These are phyloP conservation scores for Oceanodroma tethys DNA, from an alignment of 2,113 vertebrate genomes.

Conservation along the genomic window DNA sequence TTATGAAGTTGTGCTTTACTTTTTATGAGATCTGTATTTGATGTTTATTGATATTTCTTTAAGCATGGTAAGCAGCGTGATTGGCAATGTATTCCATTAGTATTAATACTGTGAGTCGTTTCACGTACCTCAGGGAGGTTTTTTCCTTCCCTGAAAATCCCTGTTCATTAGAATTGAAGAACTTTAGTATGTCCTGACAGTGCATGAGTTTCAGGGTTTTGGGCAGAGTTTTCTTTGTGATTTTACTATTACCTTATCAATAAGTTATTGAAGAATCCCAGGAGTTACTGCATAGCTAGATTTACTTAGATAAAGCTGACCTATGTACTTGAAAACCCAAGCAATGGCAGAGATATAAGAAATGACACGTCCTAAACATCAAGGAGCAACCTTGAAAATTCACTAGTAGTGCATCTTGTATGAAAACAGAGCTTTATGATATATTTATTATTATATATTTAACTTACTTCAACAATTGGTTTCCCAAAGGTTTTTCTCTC, in stretches of 20 bases:
- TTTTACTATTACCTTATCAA: background rate
- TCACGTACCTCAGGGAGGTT: background rate
- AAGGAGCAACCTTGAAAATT: background rate
- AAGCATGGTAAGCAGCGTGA: no score
- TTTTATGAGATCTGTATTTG: background rate
- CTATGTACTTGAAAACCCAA: background rate
- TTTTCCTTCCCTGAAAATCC: no score
- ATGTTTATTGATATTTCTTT: background rate
- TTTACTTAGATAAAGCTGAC: background rate
- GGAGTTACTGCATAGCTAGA: background rate
- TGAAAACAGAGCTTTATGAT: background rate
- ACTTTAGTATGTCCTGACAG: background rate
- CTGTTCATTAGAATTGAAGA: background rate
- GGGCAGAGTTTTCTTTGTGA: background rate
- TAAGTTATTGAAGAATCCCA: background rate
- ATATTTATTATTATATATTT: background rate
- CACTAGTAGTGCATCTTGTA: background rate
- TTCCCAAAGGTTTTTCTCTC: constrained; percentile 92
- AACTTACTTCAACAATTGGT: constrained; percentile 78
- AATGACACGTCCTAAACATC: background rate
- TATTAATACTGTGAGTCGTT: background rate
- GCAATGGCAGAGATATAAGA: background rate
- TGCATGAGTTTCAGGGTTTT: background rate
- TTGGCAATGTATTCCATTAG: background rate
- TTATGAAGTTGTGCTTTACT: background rate